phyloP scores from a whole-genome alignment of 2,113 vertebrate species.

The Scytalopus superciliaris region DNA sequence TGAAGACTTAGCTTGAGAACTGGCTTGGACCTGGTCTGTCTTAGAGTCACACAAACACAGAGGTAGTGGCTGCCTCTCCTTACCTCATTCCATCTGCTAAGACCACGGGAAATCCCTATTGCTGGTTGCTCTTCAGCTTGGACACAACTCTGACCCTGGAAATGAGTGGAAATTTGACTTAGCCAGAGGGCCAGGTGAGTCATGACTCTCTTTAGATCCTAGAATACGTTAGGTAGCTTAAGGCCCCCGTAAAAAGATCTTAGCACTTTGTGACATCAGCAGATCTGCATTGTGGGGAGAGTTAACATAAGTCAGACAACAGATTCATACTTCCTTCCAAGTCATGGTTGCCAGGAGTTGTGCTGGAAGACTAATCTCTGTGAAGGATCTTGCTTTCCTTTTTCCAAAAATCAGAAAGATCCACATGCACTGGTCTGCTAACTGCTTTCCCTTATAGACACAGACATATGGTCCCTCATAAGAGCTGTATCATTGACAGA shows the following conservation, averaged over 20 bases:
- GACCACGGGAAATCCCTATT: accelerated
- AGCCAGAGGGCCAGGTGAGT: not conserved
- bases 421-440: not conserved
- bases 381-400: not conserved
- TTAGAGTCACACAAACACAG: not conserved
- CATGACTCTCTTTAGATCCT: not conserved
- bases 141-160: not conserved
- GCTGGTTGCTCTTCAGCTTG: not conserved
- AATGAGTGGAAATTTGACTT: not conserved
- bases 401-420: not conserved
- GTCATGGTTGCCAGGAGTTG: not conserved
- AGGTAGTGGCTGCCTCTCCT: not conserved
- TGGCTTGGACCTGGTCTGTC: not conserved
- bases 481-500: not conserved
- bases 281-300: not conserved
- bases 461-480: not conserved
- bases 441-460: not conserved
- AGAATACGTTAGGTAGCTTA: not conserved
- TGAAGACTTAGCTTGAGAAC: not conserved
- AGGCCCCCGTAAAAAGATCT: not conserved
- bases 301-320: not conserved
- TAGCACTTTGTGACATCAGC: not conserved
- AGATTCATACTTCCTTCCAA: not conserved
- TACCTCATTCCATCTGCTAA: not conserved
- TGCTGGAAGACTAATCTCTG: not conserved